Conservation (phyloP, 2,888 invertebrate species). For the Troides helena region DNA sequence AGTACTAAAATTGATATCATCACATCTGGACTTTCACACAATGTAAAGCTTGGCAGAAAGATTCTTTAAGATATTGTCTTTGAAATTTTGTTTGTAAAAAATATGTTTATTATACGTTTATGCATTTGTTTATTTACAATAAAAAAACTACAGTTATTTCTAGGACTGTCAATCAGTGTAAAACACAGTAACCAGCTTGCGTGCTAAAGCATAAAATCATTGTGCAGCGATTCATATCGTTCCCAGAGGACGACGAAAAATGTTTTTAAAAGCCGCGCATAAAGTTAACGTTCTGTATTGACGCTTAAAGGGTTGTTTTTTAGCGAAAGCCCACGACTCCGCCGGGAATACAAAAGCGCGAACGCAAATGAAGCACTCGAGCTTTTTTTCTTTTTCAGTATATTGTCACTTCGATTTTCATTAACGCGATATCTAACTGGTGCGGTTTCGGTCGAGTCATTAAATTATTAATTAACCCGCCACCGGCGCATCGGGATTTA, state of each 20-base stretch:
- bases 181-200: constrained; percentile 10
- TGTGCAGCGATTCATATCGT: constrained; percentile 23
- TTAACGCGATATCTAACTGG: constrained; percentile 41
- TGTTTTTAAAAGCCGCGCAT: constrained; percentile 27
- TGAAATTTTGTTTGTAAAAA: too few species aligned
- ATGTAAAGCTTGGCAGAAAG: too few species aligned
- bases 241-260: constrained; percentile 22
- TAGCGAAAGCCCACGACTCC: constrained; percentile 22
- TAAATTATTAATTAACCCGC: constrained; percentile 76
- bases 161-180: constrained; percentile 10
- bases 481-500: constrained; percentile 61
- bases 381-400: constrained; percentile 32
- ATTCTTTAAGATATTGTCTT: too few species aligned
- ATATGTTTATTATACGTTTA: not conserved
- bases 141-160: too few species aligned
- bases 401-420: constrained; percentile 46
- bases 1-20: too few species aligned
- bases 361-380: constrained; percentile 26
- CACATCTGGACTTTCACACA: too few species aligned
- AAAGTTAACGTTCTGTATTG: constrained; percentile 28
- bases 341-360: constrained; percentile 27
- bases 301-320: constrained; percentile 29
- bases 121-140: not conserved
- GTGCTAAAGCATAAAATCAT: constrained; percentile 20
- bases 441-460: constrained; percentile 43